Conservation (phyloP, 2,113 vertebrate genomes). For the Motacilla tschutschensis region DNA sequence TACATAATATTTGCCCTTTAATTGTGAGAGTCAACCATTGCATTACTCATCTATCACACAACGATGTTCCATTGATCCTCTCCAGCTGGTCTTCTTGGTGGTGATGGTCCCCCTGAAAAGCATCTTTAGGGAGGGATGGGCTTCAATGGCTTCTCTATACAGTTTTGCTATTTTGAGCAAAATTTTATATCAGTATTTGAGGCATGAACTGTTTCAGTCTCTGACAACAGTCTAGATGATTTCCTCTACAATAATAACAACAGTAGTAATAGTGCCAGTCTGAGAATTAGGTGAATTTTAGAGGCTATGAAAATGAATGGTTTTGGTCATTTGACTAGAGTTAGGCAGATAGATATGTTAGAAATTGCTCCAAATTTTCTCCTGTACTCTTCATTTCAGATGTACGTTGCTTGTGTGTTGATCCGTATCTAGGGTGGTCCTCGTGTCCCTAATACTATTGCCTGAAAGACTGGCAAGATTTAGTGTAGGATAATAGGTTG, state of each 20-base stretch:
- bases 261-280: not conserved
- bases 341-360: not conserved
- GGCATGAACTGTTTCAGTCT: not conserved
- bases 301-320: not conserved
- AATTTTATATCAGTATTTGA: not conserved
- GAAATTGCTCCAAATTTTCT: not conserved
- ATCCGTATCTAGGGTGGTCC: not conserved
- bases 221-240: not conserved
- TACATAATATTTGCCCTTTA: not conserved
- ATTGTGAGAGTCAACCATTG: not conserved
- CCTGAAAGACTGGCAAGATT: not conserved
- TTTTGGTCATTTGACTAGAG: not conserved
- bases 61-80: not conserved
- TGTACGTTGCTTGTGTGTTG: not conserved
- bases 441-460: not conserved
- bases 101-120: not conserved
- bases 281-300: not conserved
- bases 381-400: not conserved
- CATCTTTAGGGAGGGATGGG: not conserved
- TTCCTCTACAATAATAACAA: not conserved
- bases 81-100: not conserved
- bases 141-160: not conserved
- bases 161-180: not conserved
- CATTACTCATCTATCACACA: not conserved
- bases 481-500: not conserved